Percentiles rank a stretch among this genome's conserved stretches.
phyloP scores from a whole-genome alignment of 2,797 vertebrate species.

The Lepilemur septentrionalis region DNA sequence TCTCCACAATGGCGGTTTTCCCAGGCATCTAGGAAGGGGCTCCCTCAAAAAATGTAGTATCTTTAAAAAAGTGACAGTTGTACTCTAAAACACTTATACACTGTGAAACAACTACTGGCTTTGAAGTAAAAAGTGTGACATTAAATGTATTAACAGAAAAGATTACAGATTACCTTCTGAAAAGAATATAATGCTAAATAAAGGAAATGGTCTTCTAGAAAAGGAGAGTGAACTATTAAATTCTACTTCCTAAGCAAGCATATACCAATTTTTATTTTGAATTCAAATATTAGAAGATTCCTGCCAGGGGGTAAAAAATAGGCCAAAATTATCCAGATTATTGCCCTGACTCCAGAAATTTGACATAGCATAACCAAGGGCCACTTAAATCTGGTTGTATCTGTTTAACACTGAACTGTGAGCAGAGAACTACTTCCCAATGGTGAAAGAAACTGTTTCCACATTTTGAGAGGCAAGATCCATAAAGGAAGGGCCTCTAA shows the following conservation, averaged over 20 bases:
- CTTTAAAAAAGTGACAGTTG: neutral
- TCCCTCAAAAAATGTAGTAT: neutral
- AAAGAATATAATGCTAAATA: neutral
- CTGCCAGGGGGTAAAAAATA: neutral
- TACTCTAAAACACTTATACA: neutral
- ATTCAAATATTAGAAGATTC: conserved; percentile 9
- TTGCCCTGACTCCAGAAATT: neutral
- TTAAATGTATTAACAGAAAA: neutral
- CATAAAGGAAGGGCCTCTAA: conserved; percentile 81
- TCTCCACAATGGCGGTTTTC: fast-evolving
- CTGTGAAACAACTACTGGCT: neutral
- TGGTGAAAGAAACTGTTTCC: conserved; percentile 48
- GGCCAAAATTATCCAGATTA: neutral
- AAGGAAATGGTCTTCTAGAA: neutral
- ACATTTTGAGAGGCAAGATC: conserved; percentile 71
- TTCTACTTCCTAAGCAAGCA: neutral
- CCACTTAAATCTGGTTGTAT: neutral
- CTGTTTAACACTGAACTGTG: conserved; percentile 39
- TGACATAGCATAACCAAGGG: neutral
- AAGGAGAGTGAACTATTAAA: neutral
- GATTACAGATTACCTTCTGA: neutral
- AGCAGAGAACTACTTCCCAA: conserved; percentile 26
- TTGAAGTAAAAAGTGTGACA: neutral
- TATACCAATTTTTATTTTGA: conserved; percentile 5
- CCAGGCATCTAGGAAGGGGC: neutral